Conservation (phyloP, 2,797 vertebrate genomes). For the Pangasius mekongensis region DNA sequence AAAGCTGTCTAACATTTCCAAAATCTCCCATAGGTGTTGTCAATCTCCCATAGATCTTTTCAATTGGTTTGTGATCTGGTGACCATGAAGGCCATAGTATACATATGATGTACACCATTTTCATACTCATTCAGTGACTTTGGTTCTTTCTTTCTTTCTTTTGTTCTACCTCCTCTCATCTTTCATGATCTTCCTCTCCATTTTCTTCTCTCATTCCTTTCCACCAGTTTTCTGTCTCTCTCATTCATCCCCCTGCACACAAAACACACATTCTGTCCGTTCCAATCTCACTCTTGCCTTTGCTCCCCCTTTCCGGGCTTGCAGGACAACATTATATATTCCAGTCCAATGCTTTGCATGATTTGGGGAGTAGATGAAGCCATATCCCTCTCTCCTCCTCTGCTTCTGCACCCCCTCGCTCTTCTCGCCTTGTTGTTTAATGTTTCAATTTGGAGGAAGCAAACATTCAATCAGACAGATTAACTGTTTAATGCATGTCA, state of each 20-base stretch:
- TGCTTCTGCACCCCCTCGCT: conserved; percentile 82
- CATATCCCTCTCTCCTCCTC: conserved; percentile 85
- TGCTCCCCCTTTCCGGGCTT: conserved; percentile 69
- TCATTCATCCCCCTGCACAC: conserved; percentile 29
- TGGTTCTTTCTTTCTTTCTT: not conserved
- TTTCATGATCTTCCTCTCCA: conserved; percentile 47
- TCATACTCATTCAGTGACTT: conserved; percentile 2
- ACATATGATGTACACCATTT: not conserved
- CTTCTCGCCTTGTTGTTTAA: conserved; percentile 95
- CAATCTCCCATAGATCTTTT: not conserved
- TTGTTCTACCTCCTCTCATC: conserved; percentile 33
- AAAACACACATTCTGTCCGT: conserved; percentile 73
- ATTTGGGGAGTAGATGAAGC: conserved; percentile 96
- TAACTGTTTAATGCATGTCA: conserved; percentile 98
- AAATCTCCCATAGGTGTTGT: not conserved
- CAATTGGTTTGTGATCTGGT: not conserved
- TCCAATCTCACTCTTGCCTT: conserved; percentile 78
- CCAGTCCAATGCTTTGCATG: conserved; percentile 88
- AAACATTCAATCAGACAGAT: conserved; percentile 99
- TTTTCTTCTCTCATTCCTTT: conserved; percentile 53
- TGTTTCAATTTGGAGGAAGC: conserved; percentile 99
- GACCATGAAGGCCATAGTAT: not conserved
- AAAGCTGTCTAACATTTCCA: not conserved
- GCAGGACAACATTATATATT: conserved; percentile 88
- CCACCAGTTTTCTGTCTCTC: conserved; percentile 53